These are phyloP conservation scores for Spea bombifrons DNA, from an alignment of 2,113 vertebrate species.

Conservation along the genomic window DNA sequence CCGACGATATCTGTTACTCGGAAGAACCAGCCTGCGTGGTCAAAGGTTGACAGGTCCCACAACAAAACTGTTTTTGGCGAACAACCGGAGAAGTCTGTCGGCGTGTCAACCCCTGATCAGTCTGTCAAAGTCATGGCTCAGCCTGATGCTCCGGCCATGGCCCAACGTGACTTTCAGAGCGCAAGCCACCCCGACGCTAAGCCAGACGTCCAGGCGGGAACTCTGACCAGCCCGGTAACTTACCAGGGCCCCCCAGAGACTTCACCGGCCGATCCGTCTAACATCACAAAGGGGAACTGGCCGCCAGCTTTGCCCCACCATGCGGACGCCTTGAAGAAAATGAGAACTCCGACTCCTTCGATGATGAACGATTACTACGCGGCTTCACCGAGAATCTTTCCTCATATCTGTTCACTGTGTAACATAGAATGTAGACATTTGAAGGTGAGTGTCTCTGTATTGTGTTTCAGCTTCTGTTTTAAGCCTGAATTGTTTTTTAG, in stretches of 20 bases:
- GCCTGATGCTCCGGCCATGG: background rate
- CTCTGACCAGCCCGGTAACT: constrained; percentile 51
- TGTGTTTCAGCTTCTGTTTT: background rate
- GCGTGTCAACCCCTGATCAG: background rate
- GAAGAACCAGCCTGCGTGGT: background rate
- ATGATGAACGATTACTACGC: constrained; percentile 95
- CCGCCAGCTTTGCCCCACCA: constrained; percentile 62
- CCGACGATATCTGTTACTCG: constrained; percentile 42
- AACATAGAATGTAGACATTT: constrained; percentile 85
- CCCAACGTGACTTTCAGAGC: background rate
- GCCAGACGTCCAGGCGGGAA: background rate
- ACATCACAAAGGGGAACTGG: constrained; percentile 68
- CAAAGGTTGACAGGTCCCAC: background rate
- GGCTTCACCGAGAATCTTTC: constrained; percentile 83
- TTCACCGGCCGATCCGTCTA: constrained; percentile 57
- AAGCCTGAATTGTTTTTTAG: too few species aligned
- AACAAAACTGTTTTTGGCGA: constrained; percentile 20
- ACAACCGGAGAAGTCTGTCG: constrained; percentile 23
- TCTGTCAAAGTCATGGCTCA: background rate
- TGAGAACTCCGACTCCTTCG: constrained; percentile 75
- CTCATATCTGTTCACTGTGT: constrained; percentile 97
- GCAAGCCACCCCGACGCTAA: background rate
- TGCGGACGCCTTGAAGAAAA: constrained; percentile 60
- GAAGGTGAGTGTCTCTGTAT: constrained; percentile 82
- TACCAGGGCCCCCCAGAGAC: constrained; percentile 49